Conservation (phyloP, 2,797 vertebrate species). For the Sphenodon punctatus region DNA sequence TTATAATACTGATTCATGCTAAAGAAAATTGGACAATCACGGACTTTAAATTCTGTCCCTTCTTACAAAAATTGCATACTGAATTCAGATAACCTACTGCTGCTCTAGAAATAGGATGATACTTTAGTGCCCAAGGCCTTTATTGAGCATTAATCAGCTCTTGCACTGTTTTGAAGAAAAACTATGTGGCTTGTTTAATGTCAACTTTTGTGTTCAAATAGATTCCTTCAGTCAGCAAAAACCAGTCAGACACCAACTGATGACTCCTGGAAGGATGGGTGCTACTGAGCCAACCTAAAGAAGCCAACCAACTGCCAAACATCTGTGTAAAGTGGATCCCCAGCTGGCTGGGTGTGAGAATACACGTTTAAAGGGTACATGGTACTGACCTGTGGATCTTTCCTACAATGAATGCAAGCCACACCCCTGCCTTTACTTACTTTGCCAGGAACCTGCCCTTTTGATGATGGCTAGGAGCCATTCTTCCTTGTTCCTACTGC, state of each 20-base stretch:
- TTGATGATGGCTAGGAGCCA: not conserved
- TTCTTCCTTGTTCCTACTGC: not conserved
- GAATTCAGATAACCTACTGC: no score
- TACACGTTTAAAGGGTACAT: not conserved
- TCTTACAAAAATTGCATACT: no score
- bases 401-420: not conserved
- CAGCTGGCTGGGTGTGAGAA: slow-evolving; percentile 76
- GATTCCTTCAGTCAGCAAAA: slow-evolving; percentile 83
- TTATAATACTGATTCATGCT: not conserved
- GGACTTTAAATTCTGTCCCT: no score
- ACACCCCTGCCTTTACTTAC: not conserved
- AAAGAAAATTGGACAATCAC: no score
- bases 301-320: slow-evolving; percentile 11
- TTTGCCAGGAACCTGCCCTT: not conserved
- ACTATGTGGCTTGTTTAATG: not conserved
- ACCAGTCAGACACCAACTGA: slow-evolving; percentile 62
- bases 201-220: slow-evolving; percentile 38
- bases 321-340: slow-evolving; percentile 41
- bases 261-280: slow-evolving; percentile 93
- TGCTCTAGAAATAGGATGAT: no score
- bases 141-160: no score
- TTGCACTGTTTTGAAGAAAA: no score
- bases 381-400: not conserved
- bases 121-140: no score
- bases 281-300: slow-evolving; percentile 79